These are phyloP conservation scores for Steinernema hermaphroditum DNA, from an alignment of 2,888 invertebrate genomes.

Conservation along the genomic window DNA sequence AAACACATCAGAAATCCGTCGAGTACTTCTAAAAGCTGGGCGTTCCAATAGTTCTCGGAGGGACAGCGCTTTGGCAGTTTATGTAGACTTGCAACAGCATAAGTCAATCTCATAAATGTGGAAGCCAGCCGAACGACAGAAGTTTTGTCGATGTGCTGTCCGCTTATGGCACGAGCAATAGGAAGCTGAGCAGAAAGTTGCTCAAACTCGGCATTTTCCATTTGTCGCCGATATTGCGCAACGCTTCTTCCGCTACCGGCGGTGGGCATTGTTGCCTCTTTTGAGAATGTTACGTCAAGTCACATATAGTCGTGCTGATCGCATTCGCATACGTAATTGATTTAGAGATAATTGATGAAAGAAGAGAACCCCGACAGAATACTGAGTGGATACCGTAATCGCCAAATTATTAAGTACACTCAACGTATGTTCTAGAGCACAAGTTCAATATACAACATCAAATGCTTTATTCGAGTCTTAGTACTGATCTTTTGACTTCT, in stretches of 20 bases:
- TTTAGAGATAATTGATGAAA: neutral
- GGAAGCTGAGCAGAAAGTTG: slow-evolving; percentile 79
- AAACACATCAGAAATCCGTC: slow-evolving; percentile 96
- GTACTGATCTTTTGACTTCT: too few relatives aligned
- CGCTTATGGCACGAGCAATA: slow-evolving; percentile 78
- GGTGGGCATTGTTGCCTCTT: neutral
- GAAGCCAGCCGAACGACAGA: slow-evolving; percentile 55
- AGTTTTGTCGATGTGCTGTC: slow-evolving; percentile 72
- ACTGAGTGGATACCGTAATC: too few relatives aligned
- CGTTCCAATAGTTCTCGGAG: neutral
- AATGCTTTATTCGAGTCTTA: too few relatives aligned
- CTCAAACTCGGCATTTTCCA: slow-evolving; percentile 94
- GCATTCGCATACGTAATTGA: neutral
- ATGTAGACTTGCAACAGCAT: neutral
- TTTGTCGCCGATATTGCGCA: slow-evolving; percentile 75
- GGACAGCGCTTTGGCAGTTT: neutral
- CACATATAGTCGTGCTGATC: neutral
- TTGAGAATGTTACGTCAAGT: too few relatives aligned
- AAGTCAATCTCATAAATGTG: slow-evolving; percentile 47
- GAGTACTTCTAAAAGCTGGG: slow-evolving; percentile 74
- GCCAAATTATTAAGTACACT: too few relatives aligned
- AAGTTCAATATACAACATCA: too few relatives aligned
- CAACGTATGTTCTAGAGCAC: too few relatives aligned
- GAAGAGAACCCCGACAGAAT: too few relatives aligned
- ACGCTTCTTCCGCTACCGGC: slow-evolving; percentile 28